Conservation (phyloP, 2,797 vertebrate species). For the Lates japonicus region DNA sequence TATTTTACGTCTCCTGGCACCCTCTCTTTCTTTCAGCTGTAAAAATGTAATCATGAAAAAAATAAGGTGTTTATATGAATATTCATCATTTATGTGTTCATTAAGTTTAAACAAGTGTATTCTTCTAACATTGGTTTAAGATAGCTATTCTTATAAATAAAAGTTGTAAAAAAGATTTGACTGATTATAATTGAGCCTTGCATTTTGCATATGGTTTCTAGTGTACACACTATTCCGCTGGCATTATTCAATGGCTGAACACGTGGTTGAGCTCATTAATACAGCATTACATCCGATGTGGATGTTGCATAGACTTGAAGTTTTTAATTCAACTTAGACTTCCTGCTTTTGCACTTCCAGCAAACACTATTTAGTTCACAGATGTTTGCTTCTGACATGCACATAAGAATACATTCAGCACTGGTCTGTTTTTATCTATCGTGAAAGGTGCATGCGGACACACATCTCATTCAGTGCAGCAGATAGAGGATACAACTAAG, state of each 20-base stretch:
- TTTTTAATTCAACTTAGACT: background rate
- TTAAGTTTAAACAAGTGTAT: too few species aligned
- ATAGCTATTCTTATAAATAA: background rate
- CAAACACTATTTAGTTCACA: background rate
- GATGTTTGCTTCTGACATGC: background rate
- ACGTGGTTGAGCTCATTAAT: background rate
- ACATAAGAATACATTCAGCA: background rate
- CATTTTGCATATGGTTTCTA: background rate
- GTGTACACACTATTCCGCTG: background rate
- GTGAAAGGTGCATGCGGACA: background rate
- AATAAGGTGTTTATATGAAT: too few species aligned
- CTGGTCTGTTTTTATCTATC: background rate
- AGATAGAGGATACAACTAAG: background rate
- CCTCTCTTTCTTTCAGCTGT: background rate
- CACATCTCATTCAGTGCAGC: background rate
- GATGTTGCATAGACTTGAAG: background rate
- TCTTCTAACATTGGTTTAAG: background rate
- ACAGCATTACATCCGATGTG: slow-evolving; percentile 1
- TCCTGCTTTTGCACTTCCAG: background rate
- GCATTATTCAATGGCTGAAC: background rate
- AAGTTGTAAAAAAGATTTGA: background rate
- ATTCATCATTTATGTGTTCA: too few species aligned
- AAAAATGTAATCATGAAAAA: too few species aligned
- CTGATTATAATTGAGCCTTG: background rate
- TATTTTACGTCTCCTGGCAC: too few species aligned